Base-by-base conservation (phyloP, 2,113 vertebrate genomes). In the Oryzias curvinotus region DNA sequence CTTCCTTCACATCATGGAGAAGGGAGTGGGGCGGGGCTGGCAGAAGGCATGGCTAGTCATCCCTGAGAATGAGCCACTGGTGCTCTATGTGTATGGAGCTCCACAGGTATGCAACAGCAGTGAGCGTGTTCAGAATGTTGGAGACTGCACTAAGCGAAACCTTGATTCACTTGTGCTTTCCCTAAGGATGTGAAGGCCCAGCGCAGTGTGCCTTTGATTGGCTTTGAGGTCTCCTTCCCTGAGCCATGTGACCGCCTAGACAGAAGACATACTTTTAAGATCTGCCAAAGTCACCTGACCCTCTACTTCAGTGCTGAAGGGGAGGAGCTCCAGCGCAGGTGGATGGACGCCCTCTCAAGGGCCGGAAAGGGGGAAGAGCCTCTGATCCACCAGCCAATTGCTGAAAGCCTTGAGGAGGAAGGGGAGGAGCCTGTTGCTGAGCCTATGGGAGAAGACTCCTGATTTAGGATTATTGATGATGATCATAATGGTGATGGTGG, bases 1-100 rank as follows among this genome's bases (percentile, higher is more conserved):
- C 75, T 96, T 94, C 74, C 89, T 96, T 54, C 92, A 96, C 82
- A 93, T 94, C 87, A 93, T 95, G 95, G 95, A 95, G 85, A 96
- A 94, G 57, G 93, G 94, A 7, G 71, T 82, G 1, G 93, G 93
- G 2, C 91, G 94, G 63, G 91, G 94, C 73, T 96, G 94, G 94
- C 94, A 95, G 84, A 95, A 94, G 64, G 94, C 93, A 23, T 96
- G 95, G 95, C 95, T 95, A 5, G 93, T 96, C 81, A 88, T 96
- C 65, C 95, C 95, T 0, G 94, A 95, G 36, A 96, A 93, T 0
- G 95, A 96, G 76, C 95, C 95, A 1, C 89, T 96, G 75, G 95
- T 96, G 57, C 93, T 96, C 42, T 96, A 96, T 77, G 82, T 96
- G 85, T 96, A 96, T 0, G 95, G 95, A 49, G 95, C 95, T 42